Percentiles rank a stretch among this genome's conserved stretches.
phyloP scores from a whole-genome alignment of 2,113 vertebrate species.

The Cottus gobio region DNA sequence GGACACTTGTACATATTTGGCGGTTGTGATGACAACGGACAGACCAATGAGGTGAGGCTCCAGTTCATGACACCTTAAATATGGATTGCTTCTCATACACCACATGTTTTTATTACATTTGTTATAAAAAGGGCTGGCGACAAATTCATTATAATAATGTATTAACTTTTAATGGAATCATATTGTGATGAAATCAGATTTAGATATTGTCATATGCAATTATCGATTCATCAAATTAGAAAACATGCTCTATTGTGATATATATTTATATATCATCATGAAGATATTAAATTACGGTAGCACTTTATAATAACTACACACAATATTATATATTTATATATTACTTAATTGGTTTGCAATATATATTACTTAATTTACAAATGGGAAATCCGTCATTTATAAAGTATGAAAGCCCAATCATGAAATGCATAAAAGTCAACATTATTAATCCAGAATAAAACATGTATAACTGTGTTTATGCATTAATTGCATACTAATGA shows the following conservation, averaged over 20 bases:
- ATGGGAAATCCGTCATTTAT: no score
- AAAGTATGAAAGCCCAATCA: no score
- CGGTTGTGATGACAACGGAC: conserved; percentile 94
- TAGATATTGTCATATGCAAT: background rate
- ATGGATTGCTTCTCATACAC: background rate
- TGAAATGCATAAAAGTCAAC: no score
- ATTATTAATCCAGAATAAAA: no score
- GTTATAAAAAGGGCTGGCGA: no score
- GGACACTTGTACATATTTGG: conserved; percentile 93
- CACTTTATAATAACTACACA: no score
- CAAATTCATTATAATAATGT: background rate
- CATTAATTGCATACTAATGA: no score
- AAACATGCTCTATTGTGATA: background rate
- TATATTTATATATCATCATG: background rate
- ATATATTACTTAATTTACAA: no score
- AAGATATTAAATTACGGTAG: no score
- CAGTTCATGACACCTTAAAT: background rate
- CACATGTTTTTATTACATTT: background rate
- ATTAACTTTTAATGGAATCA: background rate
- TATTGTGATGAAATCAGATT: background rate
- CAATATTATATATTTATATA: no score
- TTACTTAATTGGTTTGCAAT: no score
- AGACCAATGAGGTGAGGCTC: conserved; percentile 90
- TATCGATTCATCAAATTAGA: background rate
- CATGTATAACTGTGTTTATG: no score